Base-by-base conservation (phyloP, 2,797 vertebrate genomes). In the Hylomyscus alleni region DNA sequence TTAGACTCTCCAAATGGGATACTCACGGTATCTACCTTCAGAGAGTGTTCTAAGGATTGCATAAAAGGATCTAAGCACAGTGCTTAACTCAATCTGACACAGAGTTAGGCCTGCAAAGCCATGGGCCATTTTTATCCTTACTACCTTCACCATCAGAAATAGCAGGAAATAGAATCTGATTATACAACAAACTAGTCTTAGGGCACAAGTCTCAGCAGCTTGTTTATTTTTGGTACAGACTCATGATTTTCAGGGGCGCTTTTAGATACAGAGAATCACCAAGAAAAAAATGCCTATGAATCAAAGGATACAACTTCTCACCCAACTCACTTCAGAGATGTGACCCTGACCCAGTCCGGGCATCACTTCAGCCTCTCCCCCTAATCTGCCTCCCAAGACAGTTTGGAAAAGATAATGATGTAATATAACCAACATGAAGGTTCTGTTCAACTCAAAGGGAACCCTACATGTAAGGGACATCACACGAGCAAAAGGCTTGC, bases 171-270 rank as follows among this genome's bases (percentile, higher is more conserved):
- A 95, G 72, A 86, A 91, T 77, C 89, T 88, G 89, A 91, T 26
- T 11, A 90, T 37, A 62, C 34, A 14, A 62, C 34, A 14, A 3
- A 60, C 78, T 81, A 47, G 60, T 67, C 84, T 94, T 52, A 31
- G 73, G 94, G 88, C 56, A 26, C 44, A 0, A 0, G 56, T 31
- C 73, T 92, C 20, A 24, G 86, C 50, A 83, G 72, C 76, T 37
- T 82, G 73, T 44, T 97, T 89, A 86, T 47, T 89, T 95, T n/a
- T 72, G 82, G 81, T 77, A 60, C 84, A 90, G 50, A 94, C 19
- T 52, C 86, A 69, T 15, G 40, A 69, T 40, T 80, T 86, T 93
- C 3, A 80, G 52, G 93, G 88, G 24, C 22, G 78, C 56, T 73
- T 73, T 82, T 17, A 89, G 76, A 77, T 29, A 52, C 3, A 1